Evolutionary conservation across 2,797 vertebrate genomes (phyloP), one percentile per base, ranked within the genome.

Genomic region (Urophycis tenuis): DNA sequence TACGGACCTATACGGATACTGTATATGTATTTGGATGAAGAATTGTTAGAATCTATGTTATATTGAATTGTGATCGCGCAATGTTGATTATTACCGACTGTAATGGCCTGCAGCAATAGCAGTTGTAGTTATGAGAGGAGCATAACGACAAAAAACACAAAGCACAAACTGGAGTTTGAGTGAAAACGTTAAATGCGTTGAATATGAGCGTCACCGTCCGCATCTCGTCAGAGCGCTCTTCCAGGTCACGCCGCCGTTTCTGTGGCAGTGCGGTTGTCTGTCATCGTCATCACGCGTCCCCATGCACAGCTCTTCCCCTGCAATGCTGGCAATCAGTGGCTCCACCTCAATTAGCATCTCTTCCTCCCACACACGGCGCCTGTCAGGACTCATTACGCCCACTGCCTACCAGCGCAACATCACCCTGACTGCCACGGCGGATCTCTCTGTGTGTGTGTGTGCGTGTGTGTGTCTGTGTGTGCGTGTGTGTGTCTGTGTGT

Each of bases 361-460:
- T 29, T 35, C 78, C 74, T 79, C 78, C 78, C 35, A 75, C 78
- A 79, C 78, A 75, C 15, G 53, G 32, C 30, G 74, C 41, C 49
- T 79, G 74, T 79, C 74, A 75, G 49, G 33, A 75, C 15, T 36
- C 74, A 75, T 79, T 69, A 73, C 74, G 30, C 78, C 74, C 78
- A 75, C 78, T 11, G 71, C 34, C 78, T 32, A 64, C 33, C 41
- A 33, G 41, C 19, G 35, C 34, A 39, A 33, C 45, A 41, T 79
- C 71, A 32, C 25, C 39, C 45, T 25, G 30, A 29, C 64, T 36
- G 72, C 35, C 35, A 39, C 12, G 15, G 72, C 35, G 72, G 4
- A 15, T 73, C 35, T 73, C 22, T 73, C 10, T 25, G 33, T 72
- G 71, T 34, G 71, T 34, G 71, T 72, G 33, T 17, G n/a, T 29